Percentiles rank a stretch among this genome's conserved stretches.
phyloP scores from a whole-genome alignment of 2,797 vertebrate genomes.

The Protonibea diacanthus region DNA sequence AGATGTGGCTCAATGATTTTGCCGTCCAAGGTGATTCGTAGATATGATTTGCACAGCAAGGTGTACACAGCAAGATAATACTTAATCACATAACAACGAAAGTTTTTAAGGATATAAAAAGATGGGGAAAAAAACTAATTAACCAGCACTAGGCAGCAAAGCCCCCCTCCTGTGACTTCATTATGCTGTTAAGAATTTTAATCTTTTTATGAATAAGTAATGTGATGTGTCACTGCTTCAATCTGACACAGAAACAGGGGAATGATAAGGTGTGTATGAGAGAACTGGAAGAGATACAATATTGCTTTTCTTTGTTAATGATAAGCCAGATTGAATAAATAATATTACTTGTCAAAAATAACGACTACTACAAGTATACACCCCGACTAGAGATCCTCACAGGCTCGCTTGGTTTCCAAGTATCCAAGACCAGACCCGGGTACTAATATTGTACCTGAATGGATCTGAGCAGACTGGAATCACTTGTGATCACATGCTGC shows the following conservation, averaged over 20 bases:
- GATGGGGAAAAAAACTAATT: background rate
- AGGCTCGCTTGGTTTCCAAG: too few species aligned
- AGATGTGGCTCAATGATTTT: background rate
- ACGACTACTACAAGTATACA: too few species aligned
- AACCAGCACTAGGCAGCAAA: background rate
- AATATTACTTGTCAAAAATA: background rate
- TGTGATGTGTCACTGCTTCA: slow-evolving; percentile 1
- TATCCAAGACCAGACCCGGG: too few species aligned
- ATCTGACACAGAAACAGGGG: background rate
- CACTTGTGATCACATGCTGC: background rate
- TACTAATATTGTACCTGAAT: background rate
- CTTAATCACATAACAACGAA: slow-evolving; percentile 9
- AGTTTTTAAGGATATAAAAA: slow-evolving; percentile 1
- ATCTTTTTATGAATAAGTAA: slow-evolving; percentile 1
- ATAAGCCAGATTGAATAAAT: background rate
- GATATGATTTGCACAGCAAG: slow-evolving; percentile 24
- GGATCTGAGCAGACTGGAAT: background rate
- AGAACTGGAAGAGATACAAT: background rate
- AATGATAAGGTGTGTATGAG: background rate
- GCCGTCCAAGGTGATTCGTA: background rate
- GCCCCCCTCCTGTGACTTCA: slow-evolving; percentile 6
- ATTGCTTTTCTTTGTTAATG: background rate
- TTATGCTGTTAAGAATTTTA: background rate
- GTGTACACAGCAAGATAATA: background rate
- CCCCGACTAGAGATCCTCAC: too few species aligned